Percentiles rank a stretch among this genome's conserved stretches.
phyloP scores from a whole-genome alignment of 1,140 invertebrate genomes.

The Sycobia sp. region DNA sequence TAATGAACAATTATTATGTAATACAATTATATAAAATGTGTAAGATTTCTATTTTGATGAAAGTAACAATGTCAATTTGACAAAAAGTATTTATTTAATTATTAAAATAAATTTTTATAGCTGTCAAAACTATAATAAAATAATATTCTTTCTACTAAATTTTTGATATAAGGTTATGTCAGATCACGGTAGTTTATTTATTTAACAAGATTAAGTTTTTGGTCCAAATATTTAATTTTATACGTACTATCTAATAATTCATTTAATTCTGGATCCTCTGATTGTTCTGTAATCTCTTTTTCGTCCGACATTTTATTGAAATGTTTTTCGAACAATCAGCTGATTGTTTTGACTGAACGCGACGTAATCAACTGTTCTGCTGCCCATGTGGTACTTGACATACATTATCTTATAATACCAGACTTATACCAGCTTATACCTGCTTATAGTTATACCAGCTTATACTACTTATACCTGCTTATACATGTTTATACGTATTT shows the following conservation, averaged over 20 bases:
- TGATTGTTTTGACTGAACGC: constrained; percentile 6
- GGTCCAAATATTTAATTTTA: constrained; percentile 6
- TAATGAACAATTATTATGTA: neutral
- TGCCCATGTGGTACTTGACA: too few relatives aligned
- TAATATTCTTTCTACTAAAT: too few relatives aligned
- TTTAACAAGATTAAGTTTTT: neutral
- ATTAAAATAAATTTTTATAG: neutral
- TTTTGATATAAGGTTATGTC: constrained; percentile 32
- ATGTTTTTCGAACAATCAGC: constrained; percentile 26
- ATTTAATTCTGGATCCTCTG: constrained; percentile 55
- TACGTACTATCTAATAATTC: constrained; percentile 61
- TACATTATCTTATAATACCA: too few relatives aligned
- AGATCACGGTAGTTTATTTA: neutral
- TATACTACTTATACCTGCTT: too few relatives aligned
- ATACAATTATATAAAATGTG: constrained; percentile 5
- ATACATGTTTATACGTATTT: too few relatives aligned
- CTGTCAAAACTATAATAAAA: too few relatives aligned
- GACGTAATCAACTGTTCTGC: too few relatives aligned
- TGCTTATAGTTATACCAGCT: too few relatives aligned
- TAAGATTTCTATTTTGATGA: neutral
- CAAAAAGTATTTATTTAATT: neutral
- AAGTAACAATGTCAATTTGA: neutral
- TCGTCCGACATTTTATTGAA: constrained; percentile 48
- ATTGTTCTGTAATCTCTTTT: constrained; percentile 41
- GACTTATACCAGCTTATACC: too few relatives aligned